These are phyloP conservation scores for Podocnemis expansa DNA, from an alignment of 2,113 vertebrate genomes.

Conservation along the genomic window DNA sequence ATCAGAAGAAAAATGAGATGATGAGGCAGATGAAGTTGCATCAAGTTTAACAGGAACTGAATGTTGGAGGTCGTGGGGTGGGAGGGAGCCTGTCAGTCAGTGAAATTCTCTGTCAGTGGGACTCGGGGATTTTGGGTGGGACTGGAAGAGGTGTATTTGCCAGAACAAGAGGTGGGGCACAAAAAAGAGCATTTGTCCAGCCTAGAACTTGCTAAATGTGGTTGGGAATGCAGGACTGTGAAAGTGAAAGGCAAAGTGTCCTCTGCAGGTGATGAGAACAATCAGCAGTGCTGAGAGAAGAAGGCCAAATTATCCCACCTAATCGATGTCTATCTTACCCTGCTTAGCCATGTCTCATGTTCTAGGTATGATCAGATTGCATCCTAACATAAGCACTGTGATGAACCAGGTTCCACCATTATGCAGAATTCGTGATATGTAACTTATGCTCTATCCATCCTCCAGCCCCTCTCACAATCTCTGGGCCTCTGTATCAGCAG, in stretches of 20 bases:
- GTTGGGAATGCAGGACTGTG: not conserved
- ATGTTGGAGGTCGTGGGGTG: not conserved
- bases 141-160: not conserved
- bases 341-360: not conserved
- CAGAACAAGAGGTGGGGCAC: not conserved
- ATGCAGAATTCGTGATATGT: too few species aligned
- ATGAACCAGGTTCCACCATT: too few species aligned
- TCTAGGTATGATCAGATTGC: not conserved
- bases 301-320: not conserved
- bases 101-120: not conserved
- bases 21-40: slow-evolving; percentile 62
- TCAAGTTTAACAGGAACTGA: slow-evolving; percentile 25
- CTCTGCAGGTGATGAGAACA: not conserved
- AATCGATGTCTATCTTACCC: not conserved
- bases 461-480: too few species aligned
- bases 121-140: not conserved
- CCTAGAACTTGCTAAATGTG: not conserved
- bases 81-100: not conserved
- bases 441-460: too few species aligned
- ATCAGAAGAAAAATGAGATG: slow-evolving; percentile 80
- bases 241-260: not conserved
- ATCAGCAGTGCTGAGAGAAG: too few species aligned
- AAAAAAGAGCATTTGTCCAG: not conserved
- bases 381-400: too few species aligned
- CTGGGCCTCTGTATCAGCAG: too few species aligned